Evolutionary conservation across 1,140 invertebrate genomes (phyloP).

Genomic region (Caerostris darwini): DNA sequence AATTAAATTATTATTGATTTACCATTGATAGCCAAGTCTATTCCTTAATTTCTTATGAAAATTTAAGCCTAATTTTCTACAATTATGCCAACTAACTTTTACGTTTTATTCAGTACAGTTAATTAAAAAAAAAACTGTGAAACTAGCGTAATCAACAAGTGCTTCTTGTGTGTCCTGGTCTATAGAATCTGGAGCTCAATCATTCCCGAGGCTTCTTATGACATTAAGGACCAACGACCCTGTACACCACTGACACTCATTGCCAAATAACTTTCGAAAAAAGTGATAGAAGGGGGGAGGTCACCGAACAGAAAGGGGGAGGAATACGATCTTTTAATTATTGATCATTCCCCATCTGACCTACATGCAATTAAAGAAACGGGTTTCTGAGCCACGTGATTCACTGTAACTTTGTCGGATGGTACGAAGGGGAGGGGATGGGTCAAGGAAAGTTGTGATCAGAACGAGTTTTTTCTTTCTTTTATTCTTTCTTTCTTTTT

Average conservation of each 20-base stretch:
- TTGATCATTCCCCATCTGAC: neutral
- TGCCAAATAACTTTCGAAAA: neutral
- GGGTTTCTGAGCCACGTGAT: neutral
- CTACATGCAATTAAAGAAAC: constrained; percentile 2
- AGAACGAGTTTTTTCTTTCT: neutral
- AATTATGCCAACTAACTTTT: too few species aligned
- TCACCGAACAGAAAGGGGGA: constrained; percentile 1
- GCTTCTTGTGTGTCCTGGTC: too few species aligned
- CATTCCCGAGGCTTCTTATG: neutral
- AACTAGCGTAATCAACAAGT: too few species aligned
- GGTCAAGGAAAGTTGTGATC: constrained; percentile 6
- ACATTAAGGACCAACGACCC: neutral
- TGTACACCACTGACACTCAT: neutral
- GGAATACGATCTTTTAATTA: constrained; percentile 10
- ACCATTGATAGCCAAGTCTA: too few species aligned
- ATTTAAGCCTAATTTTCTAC: too few species aligned
- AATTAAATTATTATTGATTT: too few species aligned
- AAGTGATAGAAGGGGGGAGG: neutral
- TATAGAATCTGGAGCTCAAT: neutral
- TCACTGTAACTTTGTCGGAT: neutral
- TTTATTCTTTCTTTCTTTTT: neutral
- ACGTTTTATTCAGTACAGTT: too few species aligned
- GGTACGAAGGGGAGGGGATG: neutral
- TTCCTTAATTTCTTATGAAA: too few species aligned
- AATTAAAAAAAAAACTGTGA: too few species aligned